A percentile compares a stretch with the other conserved stretches of the same genome.
Evolutionary conservation across 2,113 vertebrate species (phyloP).

Genomic region (Cettia cetti): DNA sequence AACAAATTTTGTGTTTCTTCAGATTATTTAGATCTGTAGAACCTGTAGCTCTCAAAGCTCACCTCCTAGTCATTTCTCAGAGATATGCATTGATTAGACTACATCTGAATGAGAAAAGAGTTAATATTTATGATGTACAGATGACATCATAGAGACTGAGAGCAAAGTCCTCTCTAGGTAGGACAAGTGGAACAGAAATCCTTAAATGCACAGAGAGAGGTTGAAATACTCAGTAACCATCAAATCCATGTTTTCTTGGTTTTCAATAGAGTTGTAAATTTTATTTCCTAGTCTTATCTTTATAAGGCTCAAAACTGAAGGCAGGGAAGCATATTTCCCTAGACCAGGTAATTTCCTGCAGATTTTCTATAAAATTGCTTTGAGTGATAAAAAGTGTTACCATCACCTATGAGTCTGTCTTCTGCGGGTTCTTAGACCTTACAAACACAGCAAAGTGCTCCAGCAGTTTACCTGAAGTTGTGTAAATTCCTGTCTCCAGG

Average conservation of each 20-base stretch:
- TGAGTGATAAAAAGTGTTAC: not conserved
- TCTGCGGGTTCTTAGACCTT: not conserved
- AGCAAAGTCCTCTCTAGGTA: not conserved
- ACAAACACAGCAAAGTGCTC: not conserved
- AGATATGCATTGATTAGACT: not conserved
- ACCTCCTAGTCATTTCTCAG: not conserved
- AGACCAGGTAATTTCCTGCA: not conserved
- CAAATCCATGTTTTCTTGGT: not conserved
- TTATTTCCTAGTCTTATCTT: not conserved
- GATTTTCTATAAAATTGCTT: not conserved
- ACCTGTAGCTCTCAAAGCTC: not conserved
- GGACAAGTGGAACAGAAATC: not conserved
- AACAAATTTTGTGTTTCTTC: not conserved
- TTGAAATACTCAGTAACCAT: not conserved
- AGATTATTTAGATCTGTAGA: not conserved
- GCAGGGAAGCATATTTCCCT: not conserved
- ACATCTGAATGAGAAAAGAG: not conserved
- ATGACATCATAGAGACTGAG: not conserved
- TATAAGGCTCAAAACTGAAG: not conserved
- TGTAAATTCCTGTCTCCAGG: not conserved
- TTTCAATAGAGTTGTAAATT: not conserved
- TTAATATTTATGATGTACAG: not conserved
- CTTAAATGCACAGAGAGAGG: accelerated
- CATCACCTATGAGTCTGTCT: not conserved
- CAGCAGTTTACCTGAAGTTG: not conserved